Evolutionary conservation across 1,140 invertebrate species (phyloP).

Genomic region (Arctopsyche grandis): DNA sequence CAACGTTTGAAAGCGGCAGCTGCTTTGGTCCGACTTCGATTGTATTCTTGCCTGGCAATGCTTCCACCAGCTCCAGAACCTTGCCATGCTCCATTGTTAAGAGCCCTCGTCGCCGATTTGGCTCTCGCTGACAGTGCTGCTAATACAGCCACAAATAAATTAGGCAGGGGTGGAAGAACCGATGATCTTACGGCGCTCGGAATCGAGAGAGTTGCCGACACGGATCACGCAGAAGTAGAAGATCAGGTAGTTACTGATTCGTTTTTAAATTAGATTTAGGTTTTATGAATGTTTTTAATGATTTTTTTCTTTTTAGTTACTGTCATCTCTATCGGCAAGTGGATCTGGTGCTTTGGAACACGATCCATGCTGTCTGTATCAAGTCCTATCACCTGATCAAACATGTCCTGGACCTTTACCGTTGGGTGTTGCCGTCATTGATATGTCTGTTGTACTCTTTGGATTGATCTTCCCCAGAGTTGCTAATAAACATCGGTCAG

Average conservation of each 20-base stretch:
- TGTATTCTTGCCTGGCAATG: conserved; percentile 87
- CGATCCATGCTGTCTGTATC: conserved; percentile 91
- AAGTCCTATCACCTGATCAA: conserved; percentile 70
- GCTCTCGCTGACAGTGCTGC: conserved; percentile 94
- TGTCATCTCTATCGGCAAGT: conserved; percentile 72
- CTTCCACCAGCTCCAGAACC: conserved; percentile 84
- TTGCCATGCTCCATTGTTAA: conserved; percentile 86
- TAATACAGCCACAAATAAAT: conserved; percentile 83
- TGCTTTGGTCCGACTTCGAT: conserved; percentile 88
- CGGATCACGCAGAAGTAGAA: conserved; percentile 96
- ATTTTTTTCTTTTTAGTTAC: conserved; percentile 56
- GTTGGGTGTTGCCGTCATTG: conserved; percentile 96
- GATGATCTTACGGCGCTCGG: conserved; percentile 50
- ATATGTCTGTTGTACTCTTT: conserved; percentile 92
- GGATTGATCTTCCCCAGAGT: conserved; percentile 94
- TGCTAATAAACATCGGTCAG: conserved; percentile 86
- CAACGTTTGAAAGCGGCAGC: conserved; percentile 93
- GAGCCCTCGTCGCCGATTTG: conserved; percentile 97
- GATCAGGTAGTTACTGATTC: conserved; percentile 82
- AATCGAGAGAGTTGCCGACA: conserved; percentile 82
- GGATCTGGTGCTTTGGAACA: conserved; percentile 96
- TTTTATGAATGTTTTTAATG: background rate
- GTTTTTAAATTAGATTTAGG: background rate
- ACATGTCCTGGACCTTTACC: conserved; percentile 82
- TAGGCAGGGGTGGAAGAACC: conserved; percentile 41